Evolutionary conservation across 1,140 invertebrate genomes (phyloP).

Genomic region (Apis laboriosa): DNA sequence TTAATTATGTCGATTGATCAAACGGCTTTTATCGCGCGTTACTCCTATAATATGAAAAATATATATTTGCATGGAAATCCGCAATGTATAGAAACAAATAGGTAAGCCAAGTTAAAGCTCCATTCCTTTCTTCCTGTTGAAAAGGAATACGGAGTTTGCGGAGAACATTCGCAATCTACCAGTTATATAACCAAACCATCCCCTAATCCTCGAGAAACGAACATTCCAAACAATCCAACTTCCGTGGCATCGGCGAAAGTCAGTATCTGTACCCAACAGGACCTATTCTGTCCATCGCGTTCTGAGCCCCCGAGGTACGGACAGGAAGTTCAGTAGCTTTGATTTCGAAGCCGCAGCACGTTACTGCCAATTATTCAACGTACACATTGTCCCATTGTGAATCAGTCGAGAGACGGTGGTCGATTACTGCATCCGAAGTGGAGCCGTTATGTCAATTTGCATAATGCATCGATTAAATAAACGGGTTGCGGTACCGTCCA

Average conservation of each 20-base stretch:
- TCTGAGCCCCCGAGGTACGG: neutral
- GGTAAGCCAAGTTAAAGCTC: too few relatives aligned
- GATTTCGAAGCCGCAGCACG: slow-evolving; percentile 55
- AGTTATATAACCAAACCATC: neutral
- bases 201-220: neutral
- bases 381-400: slow-evolving; percentile 63
- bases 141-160: too few relatives aligned
- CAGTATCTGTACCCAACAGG: neutral
- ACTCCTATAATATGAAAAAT: too few relatives aligned
- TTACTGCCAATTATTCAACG: slow-evolving; percentile 64
- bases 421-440: slow-evolving; percentile 69
- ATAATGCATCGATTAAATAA: slow-evolving; percentile 74
- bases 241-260: neutral
- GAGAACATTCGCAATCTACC: too few relatives aligned
- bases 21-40: too few relatives aligned
- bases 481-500: slow-evolving; percentile 60
- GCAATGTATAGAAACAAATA: too few relatives aligned
- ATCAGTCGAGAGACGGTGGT: slow-evolving; percentile 66
- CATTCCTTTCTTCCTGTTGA: too few relatives aligned
- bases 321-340: slow-evolving; percentile 47
- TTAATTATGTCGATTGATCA: too few relatives aligned
- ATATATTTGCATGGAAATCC: too few relatives aligned
- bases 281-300: neutral
- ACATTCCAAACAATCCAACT: neutral
- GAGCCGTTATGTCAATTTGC: slow-evolving; percentile 71